These are phyloP conservation scores for Channa argus DNA, from an alignment of 2,113 vertebrate genomes.

Conservation along the genomic window DNA sequence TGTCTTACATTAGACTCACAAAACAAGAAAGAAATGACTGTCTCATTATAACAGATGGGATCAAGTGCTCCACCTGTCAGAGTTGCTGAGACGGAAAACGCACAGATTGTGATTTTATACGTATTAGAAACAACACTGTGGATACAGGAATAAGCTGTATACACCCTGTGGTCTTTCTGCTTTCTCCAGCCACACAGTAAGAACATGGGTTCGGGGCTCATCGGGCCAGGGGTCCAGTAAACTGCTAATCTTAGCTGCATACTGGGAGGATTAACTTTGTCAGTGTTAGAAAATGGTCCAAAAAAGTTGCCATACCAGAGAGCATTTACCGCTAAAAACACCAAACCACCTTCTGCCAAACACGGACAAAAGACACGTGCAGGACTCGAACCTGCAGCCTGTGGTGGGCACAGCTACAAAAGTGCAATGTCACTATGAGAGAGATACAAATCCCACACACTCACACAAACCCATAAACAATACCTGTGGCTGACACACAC, in stretches of 20 bases:
- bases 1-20: constrained; percentile 8
- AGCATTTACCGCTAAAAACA: constrained; percentile 25
- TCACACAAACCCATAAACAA: constrained; percentile 11
- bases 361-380: not conserved
- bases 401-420: constrained; percentile 6
- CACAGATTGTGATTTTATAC: constrained; percentile 25
- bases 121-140: constrained; percentile 12
- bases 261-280: constrained; percentile 62
- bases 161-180: constrained; percentile 11
- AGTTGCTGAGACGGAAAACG: constrained; percentile 6
- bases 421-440: constrained; percentile 36
- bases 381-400: not conserved
- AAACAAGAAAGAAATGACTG: constrained; percentile 13
- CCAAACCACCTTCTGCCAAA: constrained; percentile 7
- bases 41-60: not conserved
- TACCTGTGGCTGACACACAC: not conserved
- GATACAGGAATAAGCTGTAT: constrained; percentile 7
- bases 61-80: constrained; percentile 36
- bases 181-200: not conserved
- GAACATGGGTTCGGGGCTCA: constrained; percentile 4
- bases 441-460: constrained; percentile 9
- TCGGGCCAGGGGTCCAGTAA: constrained; percentile 31
- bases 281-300: constrained; percentile 31
- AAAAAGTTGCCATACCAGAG: constrained; percentile 28
- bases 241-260: constrained; percentile 59